phyloP scores from a whole-genome alignment of 2,888 invertebrate genomes.

The Andrena marginata region DNA sequence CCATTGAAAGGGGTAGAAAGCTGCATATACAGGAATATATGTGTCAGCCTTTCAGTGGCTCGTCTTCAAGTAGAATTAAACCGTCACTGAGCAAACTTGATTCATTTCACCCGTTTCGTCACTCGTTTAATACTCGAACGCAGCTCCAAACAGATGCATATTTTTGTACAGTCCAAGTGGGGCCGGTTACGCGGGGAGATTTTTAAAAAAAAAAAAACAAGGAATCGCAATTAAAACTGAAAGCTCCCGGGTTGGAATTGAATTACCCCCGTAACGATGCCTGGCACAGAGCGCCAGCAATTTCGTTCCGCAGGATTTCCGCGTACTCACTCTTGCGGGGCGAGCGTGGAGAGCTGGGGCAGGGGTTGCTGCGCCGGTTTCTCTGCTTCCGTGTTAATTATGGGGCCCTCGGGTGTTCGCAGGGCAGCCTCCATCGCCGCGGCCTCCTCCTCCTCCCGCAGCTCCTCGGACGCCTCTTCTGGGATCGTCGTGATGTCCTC shows the following conservation, averaged over 20 bases:
- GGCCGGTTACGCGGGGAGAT: background rate
- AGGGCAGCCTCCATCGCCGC: conserved; percentile 85
- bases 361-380: conserved; percentile 62
- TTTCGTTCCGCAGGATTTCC: conserved; percentile 36
- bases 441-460: conserved; percentile 85
- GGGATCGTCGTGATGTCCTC: conserved; percentile 84
- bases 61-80: background rate
- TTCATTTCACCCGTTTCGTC: background rate
- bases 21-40: background rate
- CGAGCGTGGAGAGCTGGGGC: conserved; percentile 47
- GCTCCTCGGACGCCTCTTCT: conserved; percentile 88
- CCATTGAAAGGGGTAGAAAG: background rate
- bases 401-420: conserved; percentile 72
- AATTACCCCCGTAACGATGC: conserved; percentile 29
- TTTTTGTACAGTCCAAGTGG: background rate
- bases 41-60: background rate
- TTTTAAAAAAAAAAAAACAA: background rate
- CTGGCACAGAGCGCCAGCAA: conserved; percentile 15
- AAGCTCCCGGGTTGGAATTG: conserved; percentile 11
- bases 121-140: background rate
- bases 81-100: background rate
- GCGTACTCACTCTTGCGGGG: conserved; percentile 73
- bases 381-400: conserved; percentile 76
- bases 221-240: conserved; percentile 42
- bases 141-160: background rate